These are phyloP conservation scores for Macrophya alboannulata DNA, from an alignment of 2,888 invertebrate genomes.

Conservation along the genomic window DNA sequence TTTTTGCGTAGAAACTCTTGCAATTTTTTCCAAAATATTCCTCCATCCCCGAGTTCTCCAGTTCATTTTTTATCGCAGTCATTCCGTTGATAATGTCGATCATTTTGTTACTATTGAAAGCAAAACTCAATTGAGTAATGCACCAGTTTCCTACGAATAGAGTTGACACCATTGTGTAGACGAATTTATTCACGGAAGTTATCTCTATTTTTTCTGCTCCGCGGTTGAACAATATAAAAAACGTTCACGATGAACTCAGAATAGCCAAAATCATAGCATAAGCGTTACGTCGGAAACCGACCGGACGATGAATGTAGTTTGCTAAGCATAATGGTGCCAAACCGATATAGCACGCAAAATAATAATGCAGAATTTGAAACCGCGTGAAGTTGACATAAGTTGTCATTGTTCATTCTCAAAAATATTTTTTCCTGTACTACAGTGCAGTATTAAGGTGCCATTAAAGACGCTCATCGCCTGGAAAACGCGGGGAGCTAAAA, in stretches of 20 bases:
- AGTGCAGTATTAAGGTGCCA: too few relatives aligned
- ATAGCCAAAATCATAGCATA: background rate
- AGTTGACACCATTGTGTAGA: background rate
- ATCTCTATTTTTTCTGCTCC: background rate
- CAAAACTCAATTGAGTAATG: background rate
- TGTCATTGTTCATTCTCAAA: background rate
- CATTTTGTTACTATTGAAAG: background rate
- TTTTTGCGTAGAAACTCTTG: background rate
- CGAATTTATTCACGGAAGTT: background rate
- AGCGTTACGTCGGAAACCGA: background rate
- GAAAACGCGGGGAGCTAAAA: too few relatives aligned
- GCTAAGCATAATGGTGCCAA: background rate
- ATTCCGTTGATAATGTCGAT: background rate
- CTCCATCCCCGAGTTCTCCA: background rate
- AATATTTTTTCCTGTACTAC: too few relatives aligned
- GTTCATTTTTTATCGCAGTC: background rate
- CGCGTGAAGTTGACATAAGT: background rate
- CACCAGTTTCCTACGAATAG: background rate
- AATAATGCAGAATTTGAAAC: background rate
- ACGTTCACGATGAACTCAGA: background rate
- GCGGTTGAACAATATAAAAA: background rate
- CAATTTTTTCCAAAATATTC: background rate
- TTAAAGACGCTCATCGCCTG: too few relatives aligned
- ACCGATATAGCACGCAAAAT: conserved; percentile 1
- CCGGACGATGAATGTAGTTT: background rate